Base-by-base conservation (phyloP, 2,113 vertebrate species). In the Ceyx margarethae region DNA sequence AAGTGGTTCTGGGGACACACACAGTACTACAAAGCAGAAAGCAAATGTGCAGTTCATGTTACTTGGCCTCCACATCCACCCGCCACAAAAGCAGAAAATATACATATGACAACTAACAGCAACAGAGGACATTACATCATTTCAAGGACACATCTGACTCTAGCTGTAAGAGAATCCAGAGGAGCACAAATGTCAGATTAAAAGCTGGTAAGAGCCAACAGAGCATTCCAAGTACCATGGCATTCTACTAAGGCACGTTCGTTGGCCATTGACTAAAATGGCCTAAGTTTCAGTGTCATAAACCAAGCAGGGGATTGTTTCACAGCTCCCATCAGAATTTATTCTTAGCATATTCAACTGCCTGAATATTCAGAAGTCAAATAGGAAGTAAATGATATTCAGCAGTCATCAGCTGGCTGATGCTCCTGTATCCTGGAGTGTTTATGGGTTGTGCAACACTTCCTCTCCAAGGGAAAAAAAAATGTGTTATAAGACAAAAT, bases 331-430 rank as follows among this genome's bases (percentile, higher is more conserved):
- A 71, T 20, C 50, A 71, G 81, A 80, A 85, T 50, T 83, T 60
- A 81, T 87, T 94, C 56, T 77, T 76, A 82, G 81, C 46, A 48
- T 67, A 67, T 82, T 87, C 18, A 62, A 74, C 56, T 60, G 72
- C 31, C 73, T 3, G 28, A 82, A 77, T 92, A 80, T 87, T 83
- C 71, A 87, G 15, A 93, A 94, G 64, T 60, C 58, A 48, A 72
- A 85, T 68, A 93, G 78, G 60, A 96, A 94, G 43, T 85, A 83
- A 87, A 71, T 54, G 19, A 92, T 92, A 87, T 82, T 45, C 68
- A 85, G 85, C 91, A 94, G n/a, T 87, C 54, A 33, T 82, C 89
- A 90, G 79, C 65, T 91, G 87, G 85, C 85, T 9, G 28, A 87
- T 91, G 85, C 22, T 90, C 29, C 56, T 35, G 51, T 72, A 71